Base-by-base conservation (phyloP, 2,113 vertebrate species). In the Ariopsis seemanni region DNA sequence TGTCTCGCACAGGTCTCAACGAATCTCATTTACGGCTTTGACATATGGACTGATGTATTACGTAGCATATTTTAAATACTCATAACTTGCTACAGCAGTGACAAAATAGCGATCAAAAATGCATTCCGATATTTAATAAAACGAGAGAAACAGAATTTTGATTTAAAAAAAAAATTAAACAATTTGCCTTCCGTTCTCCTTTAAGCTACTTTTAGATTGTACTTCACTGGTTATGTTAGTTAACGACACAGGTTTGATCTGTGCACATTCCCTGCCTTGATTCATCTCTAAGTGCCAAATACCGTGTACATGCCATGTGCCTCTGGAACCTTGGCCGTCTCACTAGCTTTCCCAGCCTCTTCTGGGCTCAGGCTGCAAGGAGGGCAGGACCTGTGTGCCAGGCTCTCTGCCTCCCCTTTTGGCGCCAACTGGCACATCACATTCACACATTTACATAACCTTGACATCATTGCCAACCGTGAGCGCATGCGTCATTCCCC, bases 371-470 rank as follows among this genome's bases (percentile, higher is more conserved):
- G 85, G 77, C 81, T 82, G 15, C 60, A 82, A 60, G 92, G 72
- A 84, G 72, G 72, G 86, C 62, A 30, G 83, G 53, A 81, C 91
- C 94, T 89, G 88, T 88, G 89, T 90, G 67, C 90, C 86, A 89
- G 87, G 86, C 58, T 85, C 82, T 80, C 60, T 48, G 50, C 30
- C 60, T 78, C 72, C 18, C 55, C 57, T 25, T 87, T 22, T 77
- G 87, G 91, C 48, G 87, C 93, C 92, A 95, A 92, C 92, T 94
- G 94, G 94, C 94, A 92, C 91, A 78, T 83, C 86, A 88, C 89
- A 88, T 89, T 93, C 87, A 27, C 62, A 65, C 84, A 91, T 95
- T 95, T 94, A 93, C 93, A 95, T 94, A 95, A 95, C 88, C 84
- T 93, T 95, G 95, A 95, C 94, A 93, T 95, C 94, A 95, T 92